Conservation (phyloP, 1,140 invertebrate genomes). For the Drosophila sechellia region DNA sequence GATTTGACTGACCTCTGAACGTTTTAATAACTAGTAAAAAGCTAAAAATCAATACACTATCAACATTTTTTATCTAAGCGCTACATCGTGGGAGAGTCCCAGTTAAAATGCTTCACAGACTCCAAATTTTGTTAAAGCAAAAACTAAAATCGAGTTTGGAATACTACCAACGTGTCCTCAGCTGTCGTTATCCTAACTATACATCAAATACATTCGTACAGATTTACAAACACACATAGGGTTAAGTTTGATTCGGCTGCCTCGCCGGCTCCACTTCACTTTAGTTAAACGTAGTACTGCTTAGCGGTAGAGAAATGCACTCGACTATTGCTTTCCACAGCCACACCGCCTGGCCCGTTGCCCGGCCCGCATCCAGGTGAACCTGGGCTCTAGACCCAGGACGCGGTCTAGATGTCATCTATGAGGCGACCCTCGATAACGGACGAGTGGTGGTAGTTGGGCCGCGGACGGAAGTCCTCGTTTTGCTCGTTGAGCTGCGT, state of each 20-base stretch:
- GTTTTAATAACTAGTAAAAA: background rate
- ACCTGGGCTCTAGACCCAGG: background rate
- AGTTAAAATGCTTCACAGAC: background rate
- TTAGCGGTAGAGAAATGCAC: slow-evolving; percentile 51
- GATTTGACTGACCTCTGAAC: background rate
- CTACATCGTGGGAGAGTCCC: background rate
- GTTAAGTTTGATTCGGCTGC: slow-evolving; percentile 10
- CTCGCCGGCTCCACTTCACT: background rate
- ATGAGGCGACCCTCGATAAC: slow-evolving; percentile 92
- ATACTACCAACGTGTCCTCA: slow-evolving; percentile 3
- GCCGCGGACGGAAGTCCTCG: slow-evolving; percentile 95
- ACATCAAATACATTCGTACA: slow-evolving; percentile 18
- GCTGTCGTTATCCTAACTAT: slow-evolving; percentile 23
- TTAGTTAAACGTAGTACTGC: slow-evolving; percentile 14
- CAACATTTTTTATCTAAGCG: background rate
- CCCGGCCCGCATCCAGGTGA: slow-evolving; percentile 4
- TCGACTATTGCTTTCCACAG: slow-evolving; percentile 61
- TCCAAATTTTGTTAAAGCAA: slow-evolving; percentile 1
- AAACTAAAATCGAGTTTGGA: background rate
- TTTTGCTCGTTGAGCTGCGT: slow-evolving; percentile 97
- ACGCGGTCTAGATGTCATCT: slow-evolving; percentile 72
- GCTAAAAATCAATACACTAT: too few relatives aligned
- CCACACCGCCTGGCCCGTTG: slow-evolving; percentile 21
- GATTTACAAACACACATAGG: slow-evolving; percentile 33
- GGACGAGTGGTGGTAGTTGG: slow-evolving; percentile 95